Conservation (phyloP, 1,140 invertebrate species). For the Calliphora vicina region DNA sequence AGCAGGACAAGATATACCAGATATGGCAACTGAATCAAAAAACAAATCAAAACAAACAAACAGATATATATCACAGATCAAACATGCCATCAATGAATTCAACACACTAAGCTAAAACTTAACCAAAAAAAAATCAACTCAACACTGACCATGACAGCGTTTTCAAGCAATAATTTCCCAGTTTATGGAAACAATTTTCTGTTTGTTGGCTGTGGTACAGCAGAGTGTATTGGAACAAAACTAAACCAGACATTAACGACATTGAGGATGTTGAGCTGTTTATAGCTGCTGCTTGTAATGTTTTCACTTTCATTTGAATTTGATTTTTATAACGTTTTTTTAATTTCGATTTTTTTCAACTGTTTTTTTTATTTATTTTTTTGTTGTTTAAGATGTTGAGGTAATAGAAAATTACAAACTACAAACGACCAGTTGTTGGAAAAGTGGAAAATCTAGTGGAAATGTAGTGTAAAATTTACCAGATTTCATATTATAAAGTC, state of each 20-base stretch:
- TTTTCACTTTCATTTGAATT: slow-evolving; percentile 31
- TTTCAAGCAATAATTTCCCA: slow-evolving; percentile 6
- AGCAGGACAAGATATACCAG: neutral
- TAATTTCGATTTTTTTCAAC: neutral
- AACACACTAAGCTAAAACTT: neutral
- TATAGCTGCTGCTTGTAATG: neutral
- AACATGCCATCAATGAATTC: neutral
- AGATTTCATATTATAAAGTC: slow-evolving; percentile 24
- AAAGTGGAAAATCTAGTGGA: slow-evolving; percentile 25
- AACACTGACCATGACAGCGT: slow-evolving; percentile 22
- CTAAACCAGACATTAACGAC: slow-evolving; percentile 26
- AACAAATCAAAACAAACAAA: neutral
- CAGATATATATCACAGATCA: neutral
- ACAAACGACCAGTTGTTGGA: neutral
- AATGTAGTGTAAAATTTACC: neutral
- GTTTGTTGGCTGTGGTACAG: neutral
- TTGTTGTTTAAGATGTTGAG: slow-evolving; percentile 24
- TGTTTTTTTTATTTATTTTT: neutral
- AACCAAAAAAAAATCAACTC: neutral
- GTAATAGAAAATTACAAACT: slow-evolving; percentile 6
- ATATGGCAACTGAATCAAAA: neutral
- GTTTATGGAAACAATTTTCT: neutral
- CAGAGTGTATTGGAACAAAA: neutral
- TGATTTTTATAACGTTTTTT: slow-evolving; percentile 3
- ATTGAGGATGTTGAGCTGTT: slow-evolving; percentile 23